Base-by-base conservation (phyloP, 1,140 invertebrate species). In the Caenorhabditis latens region DNA sequence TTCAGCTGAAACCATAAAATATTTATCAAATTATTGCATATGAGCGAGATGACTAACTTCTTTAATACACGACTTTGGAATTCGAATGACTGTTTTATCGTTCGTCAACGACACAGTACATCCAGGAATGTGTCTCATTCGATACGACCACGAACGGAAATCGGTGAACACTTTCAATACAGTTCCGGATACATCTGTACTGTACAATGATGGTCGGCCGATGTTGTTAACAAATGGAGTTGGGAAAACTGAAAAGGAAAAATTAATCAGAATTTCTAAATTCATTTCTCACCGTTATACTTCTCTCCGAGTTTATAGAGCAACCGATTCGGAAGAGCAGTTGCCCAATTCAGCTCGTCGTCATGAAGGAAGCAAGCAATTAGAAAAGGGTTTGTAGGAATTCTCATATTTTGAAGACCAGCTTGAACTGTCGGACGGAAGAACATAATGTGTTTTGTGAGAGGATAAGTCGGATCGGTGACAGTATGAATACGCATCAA, bases 321-420 rank as follows among this genome's bases (percentile, higher is more conserved):
- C 24, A 86, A 14, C 6, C 86, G 50, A 71, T 86, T 86, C 8
- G 86, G 86, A 43, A 58, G 57, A 57, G 86, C 86, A 21, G 55
- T 86, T 14, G 71, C 65, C 86, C 86, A 86, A 48, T 7, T 50
- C 13, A 86, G 58, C 21, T 86, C 86, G 24, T 57, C 53, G 48
- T 86, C 86, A 42, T 48, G 24, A 2, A 86, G 86, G 57, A 86
- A 86, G 32, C 86, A 86, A 19, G 86, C 86, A 46, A 86, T 71
- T 0, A 83, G 24, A 40, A 86, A 86, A 16, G 86, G 79, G 13
- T 40, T 53, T 0, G 79, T 53, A 4, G 86, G 86, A 48, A 65
- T 67, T 50, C 57, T 46, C 50, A 86, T 48, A 21, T 50, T 58
- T n/a, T 61, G 19, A 13, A 84, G 55, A 61, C 58, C 83, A 58